Evolutionary conservation across 37 sponge, comb jelly and placozoan species (phyloP), one percentile per base, ranked within the genome.

Genomic region (Chondrosia reniformis): DNA sequence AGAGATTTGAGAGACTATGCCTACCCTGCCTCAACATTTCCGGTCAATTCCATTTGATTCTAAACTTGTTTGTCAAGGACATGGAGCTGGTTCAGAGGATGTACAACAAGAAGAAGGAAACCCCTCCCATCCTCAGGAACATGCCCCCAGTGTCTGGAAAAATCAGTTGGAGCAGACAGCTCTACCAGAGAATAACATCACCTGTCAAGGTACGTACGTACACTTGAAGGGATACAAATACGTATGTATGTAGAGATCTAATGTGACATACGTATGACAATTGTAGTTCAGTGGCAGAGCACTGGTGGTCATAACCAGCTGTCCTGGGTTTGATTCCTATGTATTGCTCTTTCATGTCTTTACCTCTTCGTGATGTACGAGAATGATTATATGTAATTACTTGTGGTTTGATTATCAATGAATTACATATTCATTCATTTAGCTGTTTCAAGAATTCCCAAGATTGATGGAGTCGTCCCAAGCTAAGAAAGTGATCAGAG

Each of bases 161-260:
- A 66, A 95, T 98, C 55, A 82, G 93, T 31, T 98, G 99, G 99
- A 79, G 85, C 32, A 67, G 95, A 27, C 96, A 98, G 76, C 96
- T 98, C 52, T 95, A 92, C 76, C 83, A 79, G 46, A 76, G 80
- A 34, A 95, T 98, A 57, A 75, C 86, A 43, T 82, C 76, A n/a
- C 99, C 99, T 57, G 82, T 95, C 58, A 66, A 69, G 24, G 72
- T 69, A 40, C 42, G 72, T 40, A 40, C 36, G 24, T n/a, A n/a
- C n/a, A n/a, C n/a, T n/a, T n/a, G n/a, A 49, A 56, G 4, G 58
- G n/a, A 56, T 56, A 28, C 27, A 56, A 24, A 8, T 8, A 56
- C 27, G 3, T 6, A 56, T 6, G 58, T 56, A 6, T 56, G 58
- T 24, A 49, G 54, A 49, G 17, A 49, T 49, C 15, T 49, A 49